Evolutionary conservation across 2,888 invertebrate species (phyloP), one percentile per base, ranked within the genome.

Genomic region (Blastobasis adustella): DNA sequence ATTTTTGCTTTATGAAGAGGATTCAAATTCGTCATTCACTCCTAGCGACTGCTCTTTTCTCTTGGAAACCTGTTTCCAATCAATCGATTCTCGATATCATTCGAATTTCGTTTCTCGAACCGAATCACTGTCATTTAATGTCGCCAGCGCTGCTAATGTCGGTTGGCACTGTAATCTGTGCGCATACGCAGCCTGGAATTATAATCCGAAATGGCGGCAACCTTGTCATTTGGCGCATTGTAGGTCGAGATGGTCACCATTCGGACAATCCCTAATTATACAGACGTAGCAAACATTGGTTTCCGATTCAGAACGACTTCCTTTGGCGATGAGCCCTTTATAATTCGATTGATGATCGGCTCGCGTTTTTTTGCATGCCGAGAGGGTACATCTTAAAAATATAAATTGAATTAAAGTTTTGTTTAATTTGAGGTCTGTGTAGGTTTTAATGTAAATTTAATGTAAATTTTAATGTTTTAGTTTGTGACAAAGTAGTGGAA

Each of bases 211-310:
- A 81, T 75, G 79, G 76, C 77, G 65, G 73, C 70, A 70, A 75
- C 73, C 76, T 72, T 85, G 82, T 87, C 84, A 86, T 87, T 86
- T 87, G 73, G 75, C 72, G 72, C 61, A 60, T 59, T 53, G 65
- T 65, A 65, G 63, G 60, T 57, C 61, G 57, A 55, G 66, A 70
- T 69, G 74, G 76, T 75, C 77, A 71, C 71, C 66, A 67, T 57
- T 60, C 64, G 62, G 66, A 67, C 67, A 59, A 63, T 59, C 62
- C 68, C 60, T 82, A 81, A 83, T 83, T 79, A 80, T 73, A 78
- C 53, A 61, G 54, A 57, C 49, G 51, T 57, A 66, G 63, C 66
- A 66, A 67, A 56, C 61, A 66, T 72, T 61, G 67, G 70, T 77
- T 71, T 79, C 73, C 78, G 73, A 77, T 76, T 59, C 61, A 53